Conservation (phyloP, 2,797 vertebrate species). For the Tenualosa thibaudeaui region DNA sequence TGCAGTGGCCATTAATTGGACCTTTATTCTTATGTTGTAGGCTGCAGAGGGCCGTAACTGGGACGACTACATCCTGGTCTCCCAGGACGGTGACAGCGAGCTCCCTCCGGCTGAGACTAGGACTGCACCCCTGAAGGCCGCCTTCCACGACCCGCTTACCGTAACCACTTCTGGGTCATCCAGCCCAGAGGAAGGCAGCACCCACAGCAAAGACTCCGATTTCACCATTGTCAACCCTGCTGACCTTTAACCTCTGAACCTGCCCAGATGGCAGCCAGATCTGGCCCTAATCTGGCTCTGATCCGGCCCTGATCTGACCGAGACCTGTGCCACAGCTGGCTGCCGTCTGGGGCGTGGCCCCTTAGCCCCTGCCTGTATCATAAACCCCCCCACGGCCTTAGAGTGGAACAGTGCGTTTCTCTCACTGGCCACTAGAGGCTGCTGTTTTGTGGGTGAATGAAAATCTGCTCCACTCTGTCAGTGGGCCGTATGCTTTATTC, state of each 20-base stretch:
- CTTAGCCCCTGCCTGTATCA: background rate
- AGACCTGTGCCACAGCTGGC: background rate
- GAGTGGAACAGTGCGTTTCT: background rate
- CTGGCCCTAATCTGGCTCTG: background rate
- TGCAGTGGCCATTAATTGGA: background rate
- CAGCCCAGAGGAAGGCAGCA: constrained; percentile 92
- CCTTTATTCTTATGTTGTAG: background rate
- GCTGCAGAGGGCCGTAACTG: constrained; percentile 72
- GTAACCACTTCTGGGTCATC: constrained; percentile 82
- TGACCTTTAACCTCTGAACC: constrained; percentile 73
- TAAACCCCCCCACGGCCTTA: background rate
- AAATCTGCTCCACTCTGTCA: constrained; percentile 19
- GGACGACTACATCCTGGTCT: constrained; percentile 91
- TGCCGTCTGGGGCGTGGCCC: background rate
- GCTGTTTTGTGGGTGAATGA: background rate
- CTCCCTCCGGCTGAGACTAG: constrained; percentile 58
- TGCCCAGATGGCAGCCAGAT: too few species aligned
- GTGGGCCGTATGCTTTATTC: constrained; percentile 33
- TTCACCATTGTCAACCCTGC: constrained; percentile 95
- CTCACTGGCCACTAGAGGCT: background rate
- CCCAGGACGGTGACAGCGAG: constrained; percentile 73
- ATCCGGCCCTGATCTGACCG: background rate
- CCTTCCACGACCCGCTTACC: constrained; percentile 89
- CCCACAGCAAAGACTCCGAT: constrained; percentile 97
- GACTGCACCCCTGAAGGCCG: constrained; percentile 58